phyloP scores from a whole-genome alignment of 2,113 vertebrate species.

The Diphyllodes magnificus region DNA sequence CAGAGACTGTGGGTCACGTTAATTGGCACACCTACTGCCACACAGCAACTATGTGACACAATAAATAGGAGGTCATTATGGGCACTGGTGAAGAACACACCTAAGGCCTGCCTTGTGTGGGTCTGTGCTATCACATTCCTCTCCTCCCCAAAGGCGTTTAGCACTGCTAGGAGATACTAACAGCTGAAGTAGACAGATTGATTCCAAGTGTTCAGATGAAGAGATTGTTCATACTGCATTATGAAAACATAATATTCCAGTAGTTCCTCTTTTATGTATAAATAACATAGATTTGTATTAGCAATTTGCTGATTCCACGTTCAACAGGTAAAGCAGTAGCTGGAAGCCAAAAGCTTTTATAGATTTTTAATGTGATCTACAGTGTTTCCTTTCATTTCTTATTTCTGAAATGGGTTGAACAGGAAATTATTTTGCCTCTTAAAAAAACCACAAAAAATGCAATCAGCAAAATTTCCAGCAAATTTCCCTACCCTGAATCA shows the following conservation, averaged over 20 bases:
- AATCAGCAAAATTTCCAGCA: not conserved
- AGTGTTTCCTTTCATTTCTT: not conserved
- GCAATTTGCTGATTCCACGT: not conserved
- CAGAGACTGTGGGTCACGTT: not conserved
- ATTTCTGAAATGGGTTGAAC: not conserved
- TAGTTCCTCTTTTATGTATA: not conserved
- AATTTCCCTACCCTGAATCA: not conserved
- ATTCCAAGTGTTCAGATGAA: not conserved
- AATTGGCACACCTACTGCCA: not conserved
- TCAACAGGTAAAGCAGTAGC: not conserved
- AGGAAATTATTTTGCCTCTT: constrained; percentile 6
- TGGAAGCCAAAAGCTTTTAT: not conserved
- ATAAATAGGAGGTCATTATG: not conserved
- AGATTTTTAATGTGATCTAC: not conserved
- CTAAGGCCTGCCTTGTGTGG: not conserved
- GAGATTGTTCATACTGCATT: not conserved
- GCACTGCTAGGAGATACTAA: not conserved
- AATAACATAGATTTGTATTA: not conserved
- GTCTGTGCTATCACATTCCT: not conserved
- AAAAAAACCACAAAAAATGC: not conserved
- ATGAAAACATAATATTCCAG: not conserved
- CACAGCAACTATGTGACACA: not conserved
- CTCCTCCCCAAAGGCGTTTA: not conserved
- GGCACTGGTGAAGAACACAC: not conserved
- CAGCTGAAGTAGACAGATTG: not conserved